Evolutionary conservation across 1,140 invertebrate genomes (phyloP).

Genomic region (Teleopsis dalmanni): DNA sequence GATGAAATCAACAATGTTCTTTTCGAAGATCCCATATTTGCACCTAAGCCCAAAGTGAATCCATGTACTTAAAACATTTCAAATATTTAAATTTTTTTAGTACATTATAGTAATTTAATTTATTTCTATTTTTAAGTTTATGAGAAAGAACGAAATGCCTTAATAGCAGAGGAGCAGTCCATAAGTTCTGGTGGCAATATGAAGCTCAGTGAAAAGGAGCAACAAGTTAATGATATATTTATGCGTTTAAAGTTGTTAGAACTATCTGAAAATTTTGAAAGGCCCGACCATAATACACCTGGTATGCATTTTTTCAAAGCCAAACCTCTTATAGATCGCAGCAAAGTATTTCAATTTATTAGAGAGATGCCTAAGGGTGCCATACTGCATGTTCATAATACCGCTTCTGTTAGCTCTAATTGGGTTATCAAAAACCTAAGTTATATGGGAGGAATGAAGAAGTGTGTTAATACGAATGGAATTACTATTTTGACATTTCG

Average conservation of each 20-base stretch:
- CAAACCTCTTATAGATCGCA: constrained; percentile 51
- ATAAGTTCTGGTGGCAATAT: constrained; percentile 44
- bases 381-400: constrained; percentile 61
- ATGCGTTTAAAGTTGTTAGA: constrained; percentile 56
- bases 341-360: constrained; percentile 60
- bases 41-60: too few relatives aligned
- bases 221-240: constrained; percentile 52
- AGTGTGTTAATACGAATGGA: constrained; percentile 47
- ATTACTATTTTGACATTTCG: constrained; percentile 34
- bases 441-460: constrained; percentile 57
- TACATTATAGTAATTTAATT: too few relatives aligned
- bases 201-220: constrained; percentile 49
- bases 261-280: constrained; percentile 9
- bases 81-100: too few relatives aligned
- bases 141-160: constrained; percentile 28
- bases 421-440: constrained; percentile 58
- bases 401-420: constrained; percentile 53
- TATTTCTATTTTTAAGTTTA: too few relatives aligned
- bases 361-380: constrained; percentile 59
- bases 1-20: too few relatives aligned
- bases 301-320: constrained; percentile 55
- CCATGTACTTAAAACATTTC: too few relatives aligned
- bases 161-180: constrained; percentile 24
- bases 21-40: too few relatives aligned
- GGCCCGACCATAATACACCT: constrained; percentile 33